Percentiles rank a stretch among this genome's conserved stretches.
Evolutionary conservation across 2,888 invertebrate species (phyloP).

Genomic region (Odontocerum albicorne): DNA sequence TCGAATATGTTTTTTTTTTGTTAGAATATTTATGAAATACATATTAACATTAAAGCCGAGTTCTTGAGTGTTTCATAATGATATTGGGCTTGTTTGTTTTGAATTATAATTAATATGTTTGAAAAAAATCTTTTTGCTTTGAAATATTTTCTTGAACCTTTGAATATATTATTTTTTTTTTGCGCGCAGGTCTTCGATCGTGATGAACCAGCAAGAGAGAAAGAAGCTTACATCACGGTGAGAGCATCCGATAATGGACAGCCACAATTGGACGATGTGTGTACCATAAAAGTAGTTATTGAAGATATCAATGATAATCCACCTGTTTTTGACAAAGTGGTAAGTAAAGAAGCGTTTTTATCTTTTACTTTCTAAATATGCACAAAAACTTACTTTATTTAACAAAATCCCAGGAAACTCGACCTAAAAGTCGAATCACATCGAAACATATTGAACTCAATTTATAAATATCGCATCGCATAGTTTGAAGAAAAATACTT

Average conservation of each 20-base stretch:
- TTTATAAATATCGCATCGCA: no score
- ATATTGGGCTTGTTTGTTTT: no score
- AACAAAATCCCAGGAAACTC: no score
- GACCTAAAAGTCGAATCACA: no score
- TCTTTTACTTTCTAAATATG: no score
- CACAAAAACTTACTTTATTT: no score
- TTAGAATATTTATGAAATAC: background rate
- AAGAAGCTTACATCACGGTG: slow-evolving; percentile 83
- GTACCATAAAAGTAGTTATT: slow-evolving; percentile 89
- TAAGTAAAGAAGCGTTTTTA: no score
- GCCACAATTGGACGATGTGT: slow-evolving; percentile 88
- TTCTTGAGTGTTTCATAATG: no score
- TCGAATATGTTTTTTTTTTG: background rate
- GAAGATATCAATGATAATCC: slow-evolving; percentile 92
- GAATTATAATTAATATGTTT: no score
- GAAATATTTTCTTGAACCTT: background rate
- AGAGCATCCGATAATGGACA: slow-evolving; percentile 92
- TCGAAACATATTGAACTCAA: no score
- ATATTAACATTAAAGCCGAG: no score
- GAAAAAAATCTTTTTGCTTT: background rate
- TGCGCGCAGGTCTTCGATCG: slow-evolving; percentile 73
- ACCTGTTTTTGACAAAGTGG: slow-evolving; percentile 79
- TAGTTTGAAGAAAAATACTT: no score
- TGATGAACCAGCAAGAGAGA: slow-evolving; percentile 84
- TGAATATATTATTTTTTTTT: background rate